A percentile compares a stretch with the other conserved stretches of the same genome.
These are phyloP conservation scores for Platycheirus rosarum DNA, from an alignment of 2,888 invertebrate species.

Conservation along the genomic window DNA sequence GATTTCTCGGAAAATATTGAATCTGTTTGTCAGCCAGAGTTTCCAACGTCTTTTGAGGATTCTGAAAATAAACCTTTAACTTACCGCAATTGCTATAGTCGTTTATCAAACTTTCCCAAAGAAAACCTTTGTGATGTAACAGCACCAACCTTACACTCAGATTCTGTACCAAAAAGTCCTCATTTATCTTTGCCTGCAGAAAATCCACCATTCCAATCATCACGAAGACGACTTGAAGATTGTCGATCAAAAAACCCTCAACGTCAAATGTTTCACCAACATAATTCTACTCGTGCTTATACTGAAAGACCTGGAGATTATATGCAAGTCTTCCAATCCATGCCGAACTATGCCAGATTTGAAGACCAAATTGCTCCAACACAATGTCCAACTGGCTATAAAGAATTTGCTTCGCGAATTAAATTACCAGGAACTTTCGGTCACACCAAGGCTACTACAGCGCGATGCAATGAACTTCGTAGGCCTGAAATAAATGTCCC, in stretches of 20 bases:
- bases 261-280: slow-evolving; percentile 1
- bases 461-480: not conserved
- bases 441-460: not conserved
- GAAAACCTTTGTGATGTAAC: not conserved
- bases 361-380: slow-evolving; percentile 29
- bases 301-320: slow-evolving; percentile 39
- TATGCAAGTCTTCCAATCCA: slow-evolving; percentile 19
- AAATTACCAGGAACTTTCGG: slow-evolving; percentile 37
- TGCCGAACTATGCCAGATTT: slow-evolving; percentile 53
- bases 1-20: slow-evolving; percentile 15
- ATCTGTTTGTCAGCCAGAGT: slow-evolving; percentile 16
- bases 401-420: slow-evolving; percentile 1
- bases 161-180: not conserved
- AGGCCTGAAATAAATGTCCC: not conserved
- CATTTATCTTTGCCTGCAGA: not conserved
- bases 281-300: not conserved
- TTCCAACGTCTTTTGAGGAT: slow-evolving; percentile 7
- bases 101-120: not conserved
- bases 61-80: slow-evolving; percentile 2
- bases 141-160: not conserved
- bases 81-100: not conserved
- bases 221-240: not conserved
- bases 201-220: slow-evolving; percentile 9
- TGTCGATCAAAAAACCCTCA: not conserved
- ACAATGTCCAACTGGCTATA: not conserved